Evolutionary conservation across 1,140 invertebrate genomes (phyloP).

Genomic region (Centruroides sculpturatus): DNA sequence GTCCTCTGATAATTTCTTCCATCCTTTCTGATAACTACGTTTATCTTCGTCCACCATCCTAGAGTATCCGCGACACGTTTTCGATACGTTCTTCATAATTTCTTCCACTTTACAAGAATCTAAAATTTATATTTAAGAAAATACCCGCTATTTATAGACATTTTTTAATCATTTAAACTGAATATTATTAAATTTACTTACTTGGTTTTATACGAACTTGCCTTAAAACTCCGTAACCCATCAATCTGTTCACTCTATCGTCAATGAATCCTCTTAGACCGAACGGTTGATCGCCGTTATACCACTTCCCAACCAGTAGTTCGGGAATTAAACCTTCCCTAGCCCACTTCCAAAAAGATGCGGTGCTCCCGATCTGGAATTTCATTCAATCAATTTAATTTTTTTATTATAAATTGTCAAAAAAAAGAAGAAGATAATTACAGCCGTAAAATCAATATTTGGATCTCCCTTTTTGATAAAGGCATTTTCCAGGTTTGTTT

Average conservation of each 20-base stretch:
- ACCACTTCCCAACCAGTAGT: conserved; percentile 33
- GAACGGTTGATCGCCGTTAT: conserved; percentile 36
- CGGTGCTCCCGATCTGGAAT: neutral
- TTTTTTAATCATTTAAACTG: too few species aligned
- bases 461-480: conserved; percentile 25
- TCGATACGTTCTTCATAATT: conserved; percentile 14
- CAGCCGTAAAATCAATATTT: conserved; percentile 13
- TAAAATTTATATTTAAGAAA: neutral
- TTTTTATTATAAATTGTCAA: too few species aligned
- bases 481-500: conserved; percentile 30
- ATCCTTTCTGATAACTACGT: conserved; percentile 23
- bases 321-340: conserved; percentile 30
- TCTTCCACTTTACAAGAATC: conserved; percentile 20
- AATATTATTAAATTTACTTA: conserved; percentile 2
- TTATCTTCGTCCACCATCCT: conserved; percentile 22
- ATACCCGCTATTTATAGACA: neutral
- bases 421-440: neutral
- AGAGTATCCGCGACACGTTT: conserved; percentile 17
- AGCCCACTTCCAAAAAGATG: conserved; percentile 34
- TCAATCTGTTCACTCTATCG: conserved; percentile 36
- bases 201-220: conserved; percentile 31
- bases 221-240: conserved; percentile 39
- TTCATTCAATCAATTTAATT: neutral
- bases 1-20: conserved; percentile 21
- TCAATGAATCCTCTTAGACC: conserved; percentile 36